Conservation (phyloP, 2,797 vertebrate species). For the Urocyon cinereoargenteus region DNA sequence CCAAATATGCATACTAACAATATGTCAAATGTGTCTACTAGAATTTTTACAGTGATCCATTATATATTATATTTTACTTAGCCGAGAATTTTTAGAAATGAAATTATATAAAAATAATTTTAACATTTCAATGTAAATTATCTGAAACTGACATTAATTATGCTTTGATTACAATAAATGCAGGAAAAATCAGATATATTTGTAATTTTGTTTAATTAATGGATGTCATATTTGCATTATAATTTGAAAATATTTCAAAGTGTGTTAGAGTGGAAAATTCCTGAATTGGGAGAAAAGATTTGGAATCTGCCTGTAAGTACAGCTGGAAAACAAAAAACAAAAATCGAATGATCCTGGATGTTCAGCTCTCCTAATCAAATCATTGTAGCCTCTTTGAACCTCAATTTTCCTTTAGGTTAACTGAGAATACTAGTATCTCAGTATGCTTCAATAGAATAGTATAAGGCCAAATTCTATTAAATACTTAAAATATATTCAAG, state of each 20-base stretch:
- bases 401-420: neutral
- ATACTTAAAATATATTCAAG: neutral
- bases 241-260: neutral
- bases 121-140: neutral
- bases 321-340: neutral
- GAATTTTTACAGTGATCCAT: neutral
- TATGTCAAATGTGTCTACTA: constrained; percentile 59
- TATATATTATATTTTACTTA: constrained; percentile 5
- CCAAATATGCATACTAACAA: neutral
- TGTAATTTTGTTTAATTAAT: neutral
- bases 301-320: neutral
- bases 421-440: neutral
- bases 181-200: neutral
- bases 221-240: neutral
- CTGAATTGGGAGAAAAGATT: neutral
- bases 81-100: neutral
- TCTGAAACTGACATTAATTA: neutral
- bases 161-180: neutral
- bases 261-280: neutral
- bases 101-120: neutral
- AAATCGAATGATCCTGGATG: neutral
- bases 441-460: neutral
- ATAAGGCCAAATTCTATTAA: neutral
- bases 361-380: neutral
- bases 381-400: neutral